These are phyloP conservation scores for Merluccius polli DNA, from an alignment of 2,797 vertebrate genomes.

Conservation along the genomic window DNA sequence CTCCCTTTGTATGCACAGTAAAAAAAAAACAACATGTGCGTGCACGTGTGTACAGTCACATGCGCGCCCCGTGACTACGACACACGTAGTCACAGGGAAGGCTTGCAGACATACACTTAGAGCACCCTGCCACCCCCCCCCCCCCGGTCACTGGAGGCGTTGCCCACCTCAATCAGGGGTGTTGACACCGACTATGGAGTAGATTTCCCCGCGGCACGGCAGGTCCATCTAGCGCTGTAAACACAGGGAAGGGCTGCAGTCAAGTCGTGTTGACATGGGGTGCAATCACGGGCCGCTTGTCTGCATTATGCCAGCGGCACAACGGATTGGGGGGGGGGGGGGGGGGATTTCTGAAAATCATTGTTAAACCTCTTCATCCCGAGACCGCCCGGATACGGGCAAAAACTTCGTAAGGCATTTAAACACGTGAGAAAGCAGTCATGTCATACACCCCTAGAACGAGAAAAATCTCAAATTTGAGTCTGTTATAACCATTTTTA, in stretches of 20 bases:
- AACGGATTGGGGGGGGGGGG: conserved; percentile 54
- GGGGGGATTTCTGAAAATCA: conserved; percentile 56
- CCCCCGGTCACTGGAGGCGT: conserved; percentile 10
- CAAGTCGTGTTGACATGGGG: conserved; percentile 74
- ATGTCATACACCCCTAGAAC: too few species aligned
- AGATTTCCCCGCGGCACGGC: conserved; percentile 74
- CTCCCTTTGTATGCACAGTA: conserved; percentile 19
- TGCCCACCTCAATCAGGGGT: conserved; percentile 53
- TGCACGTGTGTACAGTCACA: too few species aligned
- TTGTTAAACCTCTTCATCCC: conserved; percentile 69
- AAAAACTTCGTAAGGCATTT: too few species aligned
- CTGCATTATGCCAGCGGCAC: conserved; percentile 60
- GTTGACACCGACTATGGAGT: conserved; percentile 68
- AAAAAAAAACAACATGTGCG: not conserved
- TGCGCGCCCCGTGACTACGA: too few species aligned
- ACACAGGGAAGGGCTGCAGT: conserved; percentile 63
- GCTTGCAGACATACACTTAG: conserved; percentile 4
- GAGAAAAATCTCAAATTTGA: too few species aligned
- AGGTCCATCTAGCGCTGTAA: conserved; percentile 67
- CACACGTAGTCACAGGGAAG: not conserved
- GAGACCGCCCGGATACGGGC: too few species aligned
- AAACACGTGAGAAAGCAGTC: too few species aligned
- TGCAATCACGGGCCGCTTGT: conserved; percentile 67
- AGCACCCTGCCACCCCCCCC: not conserved
- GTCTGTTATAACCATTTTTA: too few species aligned